phyloP scores from a whole-genome alignment of 2,888 invertebrate species.

The Philaethria dido region DNA sequence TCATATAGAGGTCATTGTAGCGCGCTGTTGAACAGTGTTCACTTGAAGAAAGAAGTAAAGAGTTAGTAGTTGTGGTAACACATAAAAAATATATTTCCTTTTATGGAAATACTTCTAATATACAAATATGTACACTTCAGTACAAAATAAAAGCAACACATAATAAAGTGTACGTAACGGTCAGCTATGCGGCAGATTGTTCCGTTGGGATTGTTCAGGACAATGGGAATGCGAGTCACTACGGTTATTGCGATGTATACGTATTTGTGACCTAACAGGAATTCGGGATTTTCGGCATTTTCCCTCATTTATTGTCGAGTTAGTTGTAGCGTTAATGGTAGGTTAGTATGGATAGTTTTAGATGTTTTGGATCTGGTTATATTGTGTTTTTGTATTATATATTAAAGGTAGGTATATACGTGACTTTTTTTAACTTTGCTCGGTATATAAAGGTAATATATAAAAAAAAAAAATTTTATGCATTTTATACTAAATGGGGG shows the following conservation, averaged over 20 bases:
- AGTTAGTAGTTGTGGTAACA: too few species aligned
- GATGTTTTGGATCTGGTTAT: constrained; percentile 9
- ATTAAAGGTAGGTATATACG: too few species aligned
- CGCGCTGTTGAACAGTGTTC: too few species aligned
- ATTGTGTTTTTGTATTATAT: not conserved
- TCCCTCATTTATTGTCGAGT: constrained; percentile 33
- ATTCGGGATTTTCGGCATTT: constrained; percentile 68
- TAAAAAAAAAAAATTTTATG: too few species aligned
- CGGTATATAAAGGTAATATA: too few species aligned
- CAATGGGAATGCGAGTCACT: constrained; percentile 74
- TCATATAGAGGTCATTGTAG: too few species aligned
- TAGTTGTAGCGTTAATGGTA: constrained; percentile 25
- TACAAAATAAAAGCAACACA: constrained; percentile 43
- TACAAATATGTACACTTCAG: not conserved
- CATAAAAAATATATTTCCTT: too few species aligned
- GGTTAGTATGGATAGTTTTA: constrained; percentile 3
- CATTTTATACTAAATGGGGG: too few species aligned
- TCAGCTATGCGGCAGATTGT: constrained; percentile 75
- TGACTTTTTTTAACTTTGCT: too few species aligned
- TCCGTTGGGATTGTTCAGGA: constrained; percentile 67
- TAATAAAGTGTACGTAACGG: constrained; percentile 51
- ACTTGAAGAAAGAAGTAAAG: too few species aligned
- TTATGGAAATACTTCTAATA: too few species aligned
- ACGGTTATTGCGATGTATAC: constrained; percentile 78
- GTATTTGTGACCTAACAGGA: constrained; percentile 67